Base-by-base conservation (phyloP, 1,140 invertebrate genomes). In the Drosophila nigrodunni region DNA sequence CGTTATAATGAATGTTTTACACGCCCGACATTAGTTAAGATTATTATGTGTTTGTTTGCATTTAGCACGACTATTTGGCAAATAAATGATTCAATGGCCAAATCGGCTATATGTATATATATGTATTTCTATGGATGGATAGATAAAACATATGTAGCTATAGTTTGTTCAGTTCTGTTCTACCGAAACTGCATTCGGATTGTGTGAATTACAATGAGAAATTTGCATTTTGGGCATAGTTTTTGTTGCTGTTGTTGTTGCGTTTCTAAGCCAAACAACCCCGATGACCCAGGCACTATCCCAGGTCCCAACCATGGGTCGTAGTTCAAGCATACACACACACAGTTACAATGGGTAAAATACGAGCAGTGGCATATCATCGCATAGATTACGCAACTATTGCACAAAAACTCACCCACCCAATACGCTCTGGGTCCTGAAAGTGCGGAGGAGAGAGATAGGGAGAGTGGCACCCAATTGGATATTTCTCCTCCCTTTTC, bases 321-420 rank as follows among this genome's bases (percentile, higher is more conserved):
- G 58, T 47, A 77, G 74, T 73, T 77, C 69, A 61, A 60, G 58
- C 67, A 73, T n/a, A 65, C 37, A 64, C 35, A 70, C 44, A 59
- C 46, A 58, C 60, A 66, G 64, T 54, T 77, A 85, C 74, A 85
- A 83, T 74, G 64, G 81, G 18, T 68, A 66, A 61, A 77, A 77
- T 72, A 66, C 55, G 67, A 77, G 59, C 67, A 60, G 75, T 78
- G 62, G 78, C 74, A 86, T 81, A 86, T 86, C 82, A 85, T 86
- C 82, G 77, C 83, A 80, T 85, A 83, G 85, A 88, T 88, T 88
- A 89, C 86, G 85, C 85, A 88, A 88, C 85, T 89, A 88, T 88
- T 82, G 70, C 74, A 41, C 47, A 44, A 18, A 61, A 35, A 61
- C 13, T 43, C 37, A 46, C 13, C 15, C 25, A 44, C 46, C 15